Evolutionary conservation across 1,140 invertebrate genomes (phyloP).

Genomic region (Drosophila sechellia): DNA sequence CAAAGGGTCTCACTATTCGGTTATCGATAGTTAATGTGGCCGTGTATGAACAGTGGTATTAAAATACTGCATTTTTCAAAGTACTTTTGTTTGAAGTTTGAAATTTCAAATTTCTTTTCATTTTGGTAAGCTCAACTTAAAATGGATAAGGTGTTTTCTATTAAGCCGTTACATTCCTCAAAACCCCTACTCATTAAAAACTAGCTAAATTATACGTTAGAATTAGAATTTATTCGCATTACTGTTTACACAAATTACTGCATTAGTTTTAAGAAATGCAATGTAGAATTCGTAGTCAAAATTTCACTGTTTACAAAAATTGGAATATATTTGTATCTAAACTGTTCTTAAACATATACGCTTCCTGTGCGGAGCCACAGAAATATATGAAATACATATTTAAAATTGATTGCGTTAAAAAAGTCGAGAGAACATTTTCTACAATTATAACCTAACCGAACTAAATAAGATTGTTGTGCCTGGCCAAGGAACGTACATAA

Average conservation of each 20-base stretch:
- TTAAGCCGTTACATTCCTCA: neutral
- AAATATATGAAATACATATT: conserved; percentile 29
- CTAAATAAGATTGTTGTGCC: conserved; percentile 63
- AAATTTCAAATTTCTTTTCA: no score
- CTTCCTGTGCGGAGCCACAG: conserved; percentile 19
- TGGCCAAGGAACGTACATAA: conserved; percentile 55
- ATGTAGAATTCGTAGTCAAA: neutral
- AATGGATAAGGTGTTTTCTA: no score
- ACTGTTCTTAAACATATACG: conserved; percentile 22
- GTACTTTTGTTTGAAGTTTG: no score
- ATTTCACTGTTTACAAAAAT: conserved; percentile 13
- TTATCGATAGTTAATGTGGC: neutral
- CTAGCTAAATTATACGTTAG: neutral
- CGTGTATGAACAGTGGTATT: neutral
- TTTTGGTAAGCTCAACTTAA: no score
- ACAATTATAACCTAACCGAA: conserved; percentile 57
- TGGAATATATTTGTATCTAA: conserved; percentile 39
- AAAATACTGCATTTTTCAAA: neutral
- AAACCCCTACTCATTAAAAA: no score
- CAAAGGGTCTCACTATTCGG: conserved; percentile 1
- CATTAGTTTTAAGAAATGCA: neutral
- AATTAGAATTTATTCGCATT: conserved; percentile 7
- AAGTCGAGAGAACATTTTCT: conserved; percentile 34
- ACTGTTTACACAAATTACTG: neutral
- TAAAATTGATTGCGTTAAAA: conserved; percentile 50